A percentile compares a stretch with the other conserved stretches of the same genome.
Evolutionary conservation across 2,113 vertebrate genomes (phyloP).

Genomic region (Casuarius casuarius): DNA sequence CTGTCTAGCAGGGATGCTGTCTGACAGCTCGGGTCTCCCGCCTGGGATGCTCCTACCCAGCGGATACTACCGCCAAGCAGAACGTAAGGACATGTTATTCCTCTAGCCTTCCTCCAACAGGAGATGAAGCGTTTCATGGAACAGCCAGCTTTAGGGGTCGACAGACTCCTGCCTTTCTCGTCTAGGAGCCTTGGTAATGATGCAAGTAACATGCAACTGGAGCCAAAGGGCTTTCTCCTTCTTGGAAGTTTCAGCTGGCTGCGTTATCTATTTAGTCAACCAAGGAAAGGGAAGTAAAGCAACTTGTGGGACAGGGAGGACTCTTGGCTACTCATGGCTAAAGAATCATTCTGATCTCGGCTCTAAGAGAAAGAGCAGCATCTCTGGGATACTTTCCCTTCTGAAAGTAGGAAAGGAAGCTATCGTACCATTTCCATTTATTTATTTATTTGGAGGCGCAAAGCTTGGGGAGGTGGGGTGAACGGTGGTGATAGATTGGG

Average conservation of each 20-base stretch:
- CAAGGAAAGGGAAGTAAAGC: conserved; percentile 31
- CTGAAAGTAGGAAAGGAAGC: not conserved
- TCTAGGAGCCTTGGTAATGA: not conserved
- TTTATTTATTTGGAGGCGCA: not conserved
- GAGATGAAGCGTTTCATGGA: not conserved
- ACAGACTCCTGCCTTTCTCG: not conserved
- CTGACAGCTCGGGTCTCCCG: conserved; percentile 25
- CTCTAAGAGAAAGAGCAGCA: not conserved
- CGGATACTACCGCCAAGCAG: not conserved
- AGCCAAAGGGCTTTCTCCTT: not conserved
- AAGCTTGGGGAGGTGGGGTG: not conserved
- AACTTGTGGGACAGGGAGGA: conserved; percentile 74
- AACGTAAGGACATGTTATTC: not conserved
- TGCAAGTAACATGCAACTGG: not conserved
- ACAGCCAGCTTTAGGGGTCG: not conserved
- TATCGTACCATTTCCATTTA: not conserved
- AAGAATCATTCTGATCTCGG: not conserved
- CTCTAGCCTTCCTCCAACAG: not conserved
- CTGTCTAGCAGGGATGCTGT: conserved; percentile 19
- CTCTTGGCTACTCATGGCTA: not conserved
- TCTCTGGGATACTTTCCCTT: not conserved
- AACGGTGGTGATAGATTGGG: not conserved
- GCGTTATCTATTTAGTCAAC: conserved; percentile 25
- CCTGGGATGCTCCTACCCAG: conserved; percentile 27
- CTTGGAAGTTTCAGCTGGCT: conserved; percentile 70